Percentiles rank a stretch among this genome's conserved stretches.
These are phyloP conservation scores for Columba livia DNA, from an alignment of 2,113 vertebrate genomes.

Conservation along the genomic window DNA sequence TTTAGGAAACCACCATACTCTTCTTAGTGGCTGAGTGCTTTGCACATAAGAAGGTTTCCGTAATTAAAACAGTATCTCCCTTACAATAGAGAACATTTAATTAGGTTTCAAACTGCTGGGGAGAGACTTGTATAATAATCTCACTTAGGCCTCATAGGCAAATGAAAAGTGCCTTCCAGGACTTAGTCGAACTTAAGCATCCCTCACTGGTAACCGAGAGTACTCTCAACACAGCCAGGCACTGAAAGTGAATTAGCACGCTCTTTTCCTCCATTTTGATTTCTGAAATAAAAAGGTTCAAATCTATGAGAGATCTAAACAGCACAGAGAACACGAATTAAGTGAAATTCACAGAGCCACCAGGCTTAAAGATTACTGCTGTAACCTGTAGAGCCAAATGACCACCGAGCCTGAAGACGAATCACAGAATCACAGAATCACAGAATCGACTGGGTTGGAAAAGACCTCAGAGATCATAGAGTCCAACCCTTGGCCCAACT, in stretches of 20 bases:
- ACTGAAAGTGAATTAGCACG: neutral
- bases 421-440: too few species aligned
- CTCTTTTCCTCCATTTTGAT: neutral
- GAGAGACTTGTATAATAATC: neutral
- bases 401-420: neutral
- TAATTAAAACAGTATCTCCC: slow-evolving; percentile 24
- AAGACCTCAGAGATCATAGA: too few species aligned
- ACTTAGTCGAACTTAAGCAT: neutral
- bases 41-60: neutral
- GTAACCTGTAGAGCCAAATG: neutral
- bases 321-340: neutral
- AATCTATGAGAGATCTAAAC: neutral
- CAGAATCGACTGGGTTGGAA: too few species aligned
- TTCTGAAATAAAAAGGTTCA: neutral
- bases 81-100: slow-evolving; percentile 5
- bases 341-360: neutral
- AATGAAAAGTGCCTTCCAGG: neutral
- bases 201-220: neutral
- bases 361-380: neutral
- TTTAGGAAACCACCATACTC: neutral
- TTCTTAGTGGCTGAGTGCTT: neutral
- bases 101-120: neutral
- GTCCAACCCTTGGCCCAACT: too few species aligned
- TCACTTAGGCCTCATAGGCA: neutral
- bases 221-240: neutral